Base-by-base conservation (phyloP, 1,140 invertebrate genomes). In the Antheraea pernyi region DNA sequence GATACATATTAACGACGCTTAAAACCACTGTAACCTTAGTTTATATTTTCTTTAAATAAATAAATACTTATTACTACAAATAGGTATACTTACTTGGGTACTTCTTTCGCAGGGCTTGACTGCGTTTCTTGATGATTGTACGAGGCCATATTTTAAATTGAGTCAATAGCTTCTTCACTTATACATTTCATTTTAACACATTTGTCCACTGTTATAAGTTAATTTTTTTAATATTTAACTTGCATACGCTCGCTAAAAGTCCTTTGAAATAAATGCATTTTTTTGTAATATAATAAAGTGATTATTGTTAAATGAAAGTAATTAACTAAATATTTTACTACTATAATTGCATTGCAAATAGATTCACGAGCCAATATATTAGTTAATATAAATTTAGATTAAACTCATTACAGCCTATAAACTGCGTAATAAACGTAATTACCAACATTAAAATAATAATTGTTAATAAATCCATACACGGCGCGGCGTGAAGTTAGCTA, bases 81-180 rank as follows among this genome's bases (percentile, higher is more conserved):
- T 30, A 30, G 1, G 4, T 30, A 39, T 46, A 72, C 85, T 84
- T 82, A 91, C 89, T 88, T 88, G 19, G 88, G 88, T 19, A 89
- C 37, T 72, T 91, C 89, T 73, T 91, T 91, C 0, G 89, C 89
- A 11, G 89, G 89, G 76, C 89, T 91, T 9, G 89, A 91, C 76
- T 91, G 89, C n/a, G 89, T 91, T 72, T 91, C 89, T 68, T 91
- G 89, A 66, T 91, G 85, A 80, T 82, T 88, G 71, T 76, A 88
- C 10, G 89, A 85, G 22, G 89, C 88, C 89, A 91, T 91, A 64
- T 78, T 73, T 67, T 74, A 19, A 58, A 61, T 66, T 81, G 78
- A 87, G 68, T 81, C 74, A 37, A 77, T 73, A 73, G 67, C 71
- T 78, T 70, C 18, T 48, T 22, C 76, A 88, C 79, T 75, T 83